Percentiles rank a stretch among this genome's conserved stretches.
phyloP scores from a whole-genome alignment of 2,797 vertebrate species.

The Mallotus villosus region DNA sequence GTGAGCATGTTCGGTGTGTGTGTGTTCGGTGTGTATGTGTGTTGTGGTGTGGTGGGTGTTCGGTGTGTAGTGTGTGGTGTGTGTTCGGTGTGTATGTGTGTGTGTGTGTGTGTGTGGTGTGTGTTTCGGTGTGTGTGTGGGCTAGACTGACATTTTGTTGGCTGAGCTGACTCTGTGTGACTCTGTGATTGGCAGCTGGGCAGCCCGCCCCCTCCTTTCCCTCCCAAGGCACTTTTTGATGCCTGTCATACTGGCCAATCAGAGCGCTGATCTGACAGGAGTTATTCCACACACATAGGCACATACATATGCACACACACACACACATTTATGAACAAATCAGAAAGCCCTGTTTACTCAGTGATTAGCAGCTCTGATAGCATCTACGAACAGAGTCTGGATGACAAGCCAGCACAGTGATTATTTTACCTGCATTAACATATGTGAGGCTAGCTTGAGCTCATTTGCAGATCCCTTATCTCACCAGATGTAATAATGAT shows the following conservation, averaged over 20 bases:
- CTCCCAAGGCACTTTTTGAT: slow-evolving; percentile 71
- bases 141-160: slow-evolving; percentile 58
- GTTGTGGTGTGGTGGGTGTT: too few species aligned
- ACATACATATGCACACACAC: slow-evolving; percentile 15
- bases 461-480: slow-evolving; percentile 38
- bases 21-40: too few species aligned
- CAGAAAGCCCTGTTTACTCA: slow-evolving; percentile 68
- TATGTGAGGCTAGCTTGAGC: slow-evolving; percentile 32
- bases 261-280: slow-evolving; percentile 73
- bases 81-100: neutral
- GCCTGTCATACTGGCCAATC: slow-evolving; percentile 81
- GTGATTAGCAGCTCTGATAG: slow-evolving; percentile 72
- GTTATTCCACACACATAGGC: slow-evolving; percentile 42
- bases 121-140: too few species aligned
- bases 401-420: slow-evolving; percentile 55
- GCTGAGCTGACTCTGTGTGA: slow-evolving; percentile 56
- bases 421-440: slow-evolving; percentile 49
- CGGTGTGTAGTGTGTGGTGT: too few species aligned
- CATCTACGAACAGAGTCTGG: slow-evolving; percentile 54
- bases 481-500: slow-evolving; percentile 56
- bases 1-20: neutral
- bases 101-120: too few species aligned
- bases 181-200: slow-evolving; percentile 84
- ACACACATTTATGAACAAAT: slow-evolving; percentile 13
- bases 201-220: slow-evolving; percentile 77